Conservation (phyloP, 2,113 vertebrate genomes). For the Nothocercus julius region DNA sequence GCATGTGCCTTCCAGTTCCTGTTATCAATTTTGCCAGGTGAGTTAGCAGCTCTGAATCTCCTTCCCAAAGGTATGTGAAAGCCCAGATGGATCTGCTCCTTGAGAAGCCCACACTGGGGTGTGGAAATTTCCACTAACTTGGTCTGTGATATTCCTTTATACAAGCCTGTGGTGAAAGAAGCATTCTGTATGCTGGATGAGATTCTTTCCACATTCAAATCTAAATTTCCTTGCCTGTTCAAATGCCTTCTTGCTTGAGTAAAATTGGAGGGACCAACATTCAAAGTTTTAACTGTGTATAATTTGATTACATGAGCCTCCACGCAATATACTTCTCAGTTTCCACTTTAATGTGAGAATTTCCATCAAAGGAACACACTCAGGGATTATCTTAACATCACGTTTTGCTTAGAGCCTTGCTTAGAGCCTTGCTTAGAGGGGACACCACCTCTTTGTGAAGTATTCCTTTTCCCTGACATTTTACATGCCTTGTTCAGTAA, state of each 20-base stretch:
- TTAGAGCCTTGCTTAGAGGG: not conserved
- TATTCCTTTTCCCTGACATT: not conserved
- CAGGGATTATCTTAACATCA: not conserved
- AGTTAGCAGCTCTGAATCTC: not conserved
- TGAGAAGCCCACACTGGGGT: not conserved
- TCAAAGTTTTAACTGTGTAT: not conserved
- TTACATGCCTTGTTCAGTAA: not conserved
- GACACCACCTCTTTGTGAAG: not conserved
- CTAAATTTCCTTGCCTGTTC: not conserved
- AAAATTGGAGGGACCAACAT: not conserved
- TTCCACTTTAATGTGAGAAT: not conserved
- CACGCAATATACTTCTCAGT: not conserved
- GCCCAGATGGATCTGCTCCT: not conserved
- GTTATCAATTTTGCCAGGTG: not conserved
- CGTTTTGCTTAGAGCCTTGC: not conserved
- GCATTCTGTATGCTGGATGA: not conserved
- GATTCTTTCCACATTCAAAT: not conserved
- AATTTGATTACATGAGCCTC: not conserved
- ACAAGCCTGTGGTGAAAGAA: accelerated
- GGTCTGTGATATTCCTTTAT: not conserved
- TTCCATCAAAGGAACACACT: not conserved
- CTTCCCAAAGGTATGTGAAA: not conserved
- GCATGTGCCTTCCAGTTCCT: not conserved
- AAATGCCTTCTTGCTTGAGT: not conserved
- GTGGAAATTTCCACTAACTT: not conserved